These are phyloP conservation scores for Falco naumanni DNA, from an alignment of 2,797 vertebrate species.

Conservation along the genomic window DNA sequence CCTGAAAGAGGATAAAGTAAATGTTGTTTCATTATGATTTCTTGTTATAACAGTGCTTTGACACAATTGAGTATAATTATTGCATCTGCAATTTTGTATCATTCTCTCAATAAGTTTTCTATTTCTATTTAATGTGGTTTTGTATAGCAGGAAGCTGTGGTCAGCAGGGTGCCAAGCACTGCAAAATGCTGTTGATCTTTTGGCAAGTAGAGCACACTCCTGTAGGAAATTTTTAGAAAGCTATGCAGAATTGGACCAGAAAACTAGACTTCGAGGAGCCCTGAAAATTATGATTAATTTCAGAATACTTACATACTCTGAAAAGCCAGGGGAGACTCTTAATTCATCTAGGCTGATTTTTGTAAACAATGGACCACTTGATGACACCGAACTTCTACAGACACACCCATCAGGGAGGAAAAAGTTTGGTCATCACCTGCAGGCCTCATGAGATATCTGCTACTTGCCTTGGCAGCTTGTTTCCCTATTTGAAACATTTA, in stretches of 20 bases:
- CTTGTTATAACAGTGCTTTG: not conserved
- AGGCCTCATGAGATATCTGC: not conserved
- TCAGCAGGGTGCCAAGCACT: not conserved
- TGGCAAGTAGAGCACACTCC: fast-evolving
- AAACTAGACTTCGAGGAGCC: not conserved
- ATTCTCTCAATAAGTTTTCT: not conserved
- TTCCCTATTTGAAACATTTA: not conserved
- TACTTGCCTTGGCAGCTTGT: not conserved
- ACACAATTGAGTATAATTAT: not conserved
- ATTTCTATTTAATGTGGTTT: not conserved
- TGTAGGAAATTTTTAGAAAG: not conserved
- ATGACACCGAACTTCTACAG: not conserved
- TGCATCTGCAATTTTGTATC: not conserved
- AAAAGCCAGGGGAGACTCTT: not conserved
- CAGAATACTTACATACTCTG: not conserved
- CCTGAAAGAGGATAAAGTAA: not conserved
- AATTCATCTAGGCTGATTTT: not conserved
- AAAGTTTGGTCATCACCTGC: not conserved
- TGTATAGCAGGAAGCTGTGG: not conserved
- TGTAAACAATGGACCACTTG: not conserved
- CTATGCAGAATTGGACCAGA: not conserved
- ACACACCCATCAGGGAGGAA: not conserved
- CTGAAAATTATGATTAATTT: not conserved
- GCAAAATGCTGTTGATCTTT: not conserved
- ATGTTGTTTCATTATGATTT: slow-evolving; percentile 15